phyloP scores from a whole-genome alignment of 2,797 vertebrate species.

The Avahi laniger region DNA sequence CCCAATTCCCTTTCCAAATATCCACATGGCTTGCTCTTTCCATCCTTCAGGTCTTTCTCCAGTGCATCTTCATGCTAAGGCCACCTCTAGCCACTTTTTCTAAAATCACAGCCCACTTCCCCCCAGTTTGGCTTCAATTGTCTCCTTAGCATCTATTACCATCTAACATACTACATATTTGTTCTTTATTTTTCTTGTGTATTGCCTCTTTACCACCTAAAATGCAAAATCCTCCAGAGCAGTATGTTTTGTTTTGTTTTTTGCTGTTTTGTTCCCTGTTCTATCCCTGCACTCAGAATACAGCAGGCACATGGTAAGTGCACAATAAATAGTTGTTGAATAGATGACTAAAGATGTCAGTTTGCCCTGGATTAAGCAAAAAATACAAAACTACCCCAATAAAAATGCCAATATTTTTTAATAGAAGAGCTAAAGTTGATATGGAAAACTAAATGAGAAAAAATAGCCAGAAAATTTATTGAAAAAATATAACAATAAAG shows the following conservation, averaged over 20 bases:
- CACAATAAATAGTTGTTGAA: not conserved
- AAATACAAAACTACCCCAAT: not conserved
- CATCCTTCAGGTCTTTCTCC: not conserved
- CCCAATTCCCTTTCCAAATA: not conserved
- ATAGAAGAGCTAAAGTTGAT: not conserved
- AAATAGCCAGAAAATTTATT: not conserved
- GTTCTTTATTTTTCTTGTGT: not conserved
- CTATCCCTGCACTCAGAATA: not conserved
- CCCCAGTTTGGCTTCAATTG: not conserved
- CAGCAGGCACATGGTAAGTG: not conserved
- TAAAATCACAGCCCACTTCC: not conserved
- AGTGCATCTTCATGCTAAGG: not conserved
- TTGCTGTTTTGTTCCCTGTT: not conserved
- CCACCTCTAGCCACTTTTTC: not conserved
- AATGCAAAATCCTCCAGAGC: not conserved
- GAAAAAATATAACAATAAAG: not conserved
- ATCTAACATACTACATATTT: not conserved
- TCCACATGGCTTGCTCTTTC: not conserved
- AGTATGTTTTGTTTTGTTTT: not conserved
- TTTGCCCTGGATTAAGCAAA: not conserved
- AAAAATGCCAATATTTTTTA: not conserved
- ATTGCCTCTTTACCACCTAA: not conserved
- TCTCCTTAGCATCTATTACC: not conserved
- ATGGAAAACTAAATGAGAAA: slow-evolving; percentile 29
- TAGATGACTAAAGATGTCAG: not conserved